phyloP scores from a whole-genome alignment of 2,797 vertebrate genomes.

The Rhinogobio ventralis region DNA sequence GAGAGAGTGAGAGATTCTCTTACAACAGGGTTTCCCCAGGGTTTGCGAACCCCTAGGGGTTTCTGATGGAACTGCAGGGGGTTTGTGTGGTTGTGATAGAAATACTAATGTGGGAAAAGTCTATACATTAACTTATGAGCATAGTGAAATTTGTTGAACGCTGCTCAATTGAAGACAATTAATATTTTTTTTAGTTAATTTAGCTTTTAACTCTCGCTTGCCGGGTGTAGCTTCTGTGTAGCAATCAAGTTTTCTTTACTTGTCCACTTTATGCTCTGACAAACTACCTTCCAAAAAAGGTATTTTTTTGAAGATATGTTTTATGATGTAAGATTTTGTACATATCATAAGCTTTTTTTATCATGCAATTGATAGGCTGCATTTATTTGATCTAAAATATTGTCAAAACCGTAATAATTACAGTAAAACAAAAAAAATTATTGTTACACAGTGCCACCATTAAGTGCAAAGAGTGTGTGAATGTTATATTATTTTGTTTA shows the following conservation, averaged over 20 bases:
- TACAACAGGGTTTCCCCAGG: conserved; percentile 54
- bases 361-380: no score
- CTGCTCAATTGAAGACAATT: not conserved
- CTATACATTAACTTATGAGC: not conserved
- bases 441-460: no score
- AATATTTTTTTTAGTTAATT: not conserved
- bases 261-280: not conserved
- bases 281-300: not conserved
- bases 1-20: conserved; percentile 49
- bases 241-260: not conserved
- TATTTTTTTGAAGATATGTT: not conserved
- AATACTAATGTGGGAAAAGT: conserved; percentile 1
- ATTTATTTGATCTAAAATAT: no score
- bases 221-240: not conserved
- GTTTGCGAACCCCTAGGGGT: not conserved
- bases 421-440: no score
- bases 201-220: not conserved
- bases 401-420: no score
- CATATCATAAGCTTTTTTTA: no score
- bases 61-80: conserved; percentile 19
- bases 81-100: not conserved
- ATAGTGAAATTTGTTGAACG: not conserved
- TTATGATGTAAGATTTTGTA: not conserved
- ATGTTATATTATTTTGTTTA: no score
- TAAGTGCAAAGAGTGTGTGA: no score